Evolutionary conservation across 2,888 invertebrate species (phyloP).

Genomic region (Tipula vernalis): DNA sequence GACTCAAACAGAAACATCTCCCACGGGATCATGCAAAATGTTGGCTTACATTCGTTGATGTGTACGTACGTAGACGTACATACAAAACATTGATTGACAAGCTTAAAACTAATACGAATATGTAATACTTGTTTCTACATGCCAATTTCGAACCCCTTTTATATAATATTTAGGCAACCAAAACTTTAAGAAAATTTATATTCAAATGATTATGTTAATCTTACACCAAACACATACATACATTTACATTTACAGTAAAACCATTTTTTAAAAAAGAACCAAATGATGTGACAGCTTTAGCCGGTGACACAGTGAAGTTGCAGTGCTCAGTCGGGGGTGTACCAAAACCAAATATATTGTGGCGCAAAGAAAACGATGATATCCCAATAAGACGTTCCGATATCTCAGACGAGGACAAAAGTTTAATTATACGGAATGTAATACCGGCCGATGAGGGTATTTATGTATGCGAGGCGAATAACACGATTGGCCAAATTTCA

Average conservation of each 20-base stretch:
- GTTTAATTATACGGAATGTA: slow-evolving; percentile 70
- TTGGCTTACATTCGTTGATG: neutral
- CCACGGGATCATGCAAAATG: neutral
- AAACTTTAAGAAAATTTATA: neutral
- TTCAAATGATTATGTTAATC: neutral
- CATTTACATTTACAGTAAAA: slow-evolving; percentile 51
- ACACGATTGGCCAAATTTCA: slow-evolving; percentile 74
- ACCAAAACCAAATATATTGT: slow-evolving; percentile 75
- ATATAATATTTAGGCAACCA: neutral
- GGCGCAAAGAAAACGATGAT: slow-evolving; percentile 78
- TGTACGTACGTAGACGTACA: neutral
- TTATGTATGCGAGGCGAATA: slow-evolving; percentile 83
- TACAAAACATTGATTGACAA: neutral
- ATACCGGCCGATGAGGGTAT: slow-evolving; percentile 73
- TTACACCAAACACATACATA: neutral
- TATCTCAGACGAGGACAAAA: slow-evolving; percentile 57
- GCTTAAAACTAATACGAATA: neutral
- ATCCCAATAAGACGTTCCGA: slow-evolving; percentile 65
- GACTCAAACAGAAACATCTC: neutral
- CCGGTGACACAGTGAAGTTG: slow-evolving; percentile 76
- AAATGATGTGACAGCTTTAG: slow-evolving; percentile 70
- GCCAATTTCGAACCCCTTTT: neutral
- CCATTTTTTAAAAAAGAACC: slow-evolving; percentile 84
- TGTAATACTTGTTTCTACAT: neutral
- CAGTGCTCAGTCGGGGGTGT: slow-evolving; percentile 85